A percentile compares a stretch with the other conserved stretches of the same genome.
phyloP scores from a whole-genome alignment of 1,140 invertebrate species.

The Pseudomyrmex flavicornis region DNA sequence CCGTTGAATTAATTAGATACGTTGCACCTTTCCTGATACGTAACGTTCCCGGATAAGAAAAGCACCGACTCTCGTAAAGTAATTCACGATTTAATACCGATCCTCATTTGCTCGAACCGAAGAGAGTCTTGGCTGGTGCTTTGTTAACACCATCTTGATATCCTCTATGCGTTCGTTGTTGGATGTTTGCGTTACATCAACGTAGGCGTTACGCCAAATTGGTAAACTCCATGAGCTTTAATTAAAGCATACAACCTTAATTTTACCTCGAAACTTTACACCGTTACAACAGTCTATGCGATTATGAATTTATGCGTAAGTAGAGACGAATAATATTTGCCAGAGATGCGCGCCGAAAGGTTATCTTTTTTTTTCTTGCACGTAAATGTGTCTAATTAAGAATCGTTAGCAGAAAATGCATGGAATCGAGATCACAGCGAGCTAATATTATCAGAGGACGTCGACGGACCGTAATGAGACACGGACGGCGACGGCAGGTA shows the following conservation, averaged over 20 bases:
- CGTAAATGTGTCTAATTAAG: slow-evolving; percentile 24
- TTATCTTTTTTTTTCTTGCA: neutral
- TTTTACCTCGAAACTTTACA: slow-evolving; percentile 25
- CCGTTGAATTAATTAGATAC: slow-evolving; percentile 40
- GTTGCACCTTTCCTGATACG: neutral
- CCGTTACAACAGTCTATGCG: neutral
- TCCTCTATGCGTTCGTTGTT: slow-evolving; percentile 14
- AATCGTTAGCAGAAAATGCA: slow-evolving; percentile 50
- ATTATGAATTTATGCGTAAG: neutral
- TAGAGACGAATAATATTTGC: slow-evolving; percentile 3
- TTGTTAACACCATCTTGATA: neutral
- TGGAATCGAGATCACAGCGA: slow-evolving; percentile 47
- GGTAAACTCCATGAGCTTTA: slow-evolving; percentile 48
- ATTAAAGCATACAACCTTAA: slow-evolving; percentile 51
- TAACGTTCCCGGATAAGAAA: neutral
- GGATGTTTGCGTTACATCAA: slow-evolving; percentile 48
- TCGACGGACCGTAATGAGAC: slow-evolving; percentile 56
- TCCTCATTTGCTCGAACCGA: neutral
- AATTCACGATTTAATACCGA: slow-evolving; percentile 45
- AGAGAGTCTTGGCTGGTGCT: slow-evolving; percentile 8
- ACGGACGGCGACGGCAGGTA: slow-evolving; percentile 59
- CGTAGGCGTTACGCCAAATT: slow-evolving; percentile 50
- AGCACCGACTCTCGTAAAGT: neutral
- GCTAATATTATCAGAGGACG: slow-evolving; percentile 55
- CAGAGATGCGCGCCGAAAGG: neutral